phyloP scores from a whole-genome alignment of 2,888 invertebrate genomes.

The Drosophila paramelanica region DNA sequence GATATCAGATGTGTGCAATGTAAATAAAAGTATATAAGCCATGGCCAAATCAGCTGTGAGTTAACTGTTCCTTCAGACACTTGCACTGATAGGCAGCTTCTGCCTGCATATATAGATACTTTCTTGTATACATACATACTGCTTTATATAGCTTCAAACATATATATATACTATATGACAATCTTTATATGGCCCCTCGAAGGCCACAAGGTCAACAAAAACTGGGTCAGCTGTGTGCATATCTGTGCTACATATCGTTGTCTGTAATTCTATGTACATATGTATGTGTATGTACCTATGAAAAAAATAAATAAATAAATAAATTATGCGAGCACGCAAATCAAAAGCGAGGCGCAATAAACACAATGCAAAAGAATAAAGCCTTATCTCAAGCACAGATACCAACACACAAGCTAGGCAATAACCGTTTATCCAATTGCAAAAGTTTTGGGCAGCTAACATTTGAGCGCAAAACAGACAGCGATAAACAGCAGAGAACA shows the following conservation, averaged over 20 bases:
- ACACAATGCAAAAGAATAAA: slow-evolving; percentile 33
- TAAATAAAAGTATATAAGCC: slow-evolving; percentile 63
- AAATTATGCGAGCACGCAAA: slow-evolving; percentile 49
- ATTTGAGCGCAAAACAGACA: slow-evolving; percentile 42
- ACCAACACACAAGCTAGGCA: slow-evolving; percentile 18
- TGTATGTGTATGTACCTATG: slow-evolving; percentile 16
- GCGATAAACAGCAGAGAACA: slow-evolving; percentile 57
- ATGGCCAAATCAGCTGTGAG: slow-evolving; percentile 57
- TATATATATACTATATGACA: slow-evolving; percentile 4
- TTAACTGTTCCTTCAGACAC: slow-evolving; percentile 11
- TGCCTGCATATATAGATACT: background rate
- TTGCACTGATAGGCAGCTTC: slow-evolving; percentile 15
- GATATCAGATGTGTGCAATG: background rate
- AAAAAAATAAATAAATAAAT: background rate
- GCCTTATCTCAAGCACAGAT: slow-evolving; percentile 35
- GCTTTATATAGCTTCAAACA: background rate
- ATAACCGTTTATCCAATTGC: slow-evolving; percentile 35
- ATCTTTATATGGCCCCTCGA: slow-evolving; percentile 41
- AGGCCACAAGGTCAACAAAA: slow-evolving; percentile 75
- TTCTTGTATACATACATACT: slow-evolving; percentile 4
- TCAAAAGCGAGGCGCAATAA: slow-evolving; percentile 56
- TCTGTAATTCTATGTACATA: slow-evolving; percentile 23
- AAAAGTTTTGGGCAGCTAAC: slow-evolving; percentile 30
- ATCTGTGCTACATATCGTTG: slow-evolving; percentile 37
- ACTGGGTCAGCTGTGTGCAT: slow-evolving; percentile 71